A percentile compares a stretch with the other conserved stretches of the same genome.
These are phyloP conservation scores for Polyommatus iphigenia DNA, from an alignment of 2,888 invertebrate species.

Conservation along the genomic window DNA sequence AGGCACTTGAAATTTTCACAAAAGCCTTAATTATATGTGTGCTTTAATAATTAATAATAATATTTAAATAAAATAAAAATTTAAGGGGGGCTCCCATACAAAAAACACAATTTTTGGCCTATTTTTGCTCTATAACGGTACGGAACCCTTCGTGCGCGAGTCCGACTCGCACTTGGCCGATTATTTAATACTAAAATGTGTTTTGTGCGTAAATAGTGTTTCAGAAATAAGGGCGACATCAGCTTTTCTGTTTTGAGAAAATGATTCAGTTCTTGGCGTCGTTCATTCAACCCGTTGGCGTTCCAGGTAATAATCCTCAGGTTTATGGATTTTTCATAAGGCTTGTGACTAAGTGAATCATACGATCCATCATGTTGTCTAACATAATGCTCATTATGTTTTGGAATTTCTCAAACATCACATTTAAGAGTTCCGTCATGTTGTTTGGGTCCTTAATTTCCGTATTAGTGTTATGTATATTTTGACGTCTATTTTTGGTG, in stretches of 20 bases:
- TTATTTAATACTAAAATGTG: background rate
- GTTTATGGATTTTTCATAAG: too few relatives aligned
- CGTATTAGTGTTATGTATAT: background rate
- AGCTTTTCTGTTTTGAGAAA: background rate
- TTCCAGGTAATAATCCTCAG: background rate
- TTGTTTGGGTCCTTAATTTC: constrained; percentile 25
- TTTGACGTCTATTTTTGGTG: too few relatives aligned
- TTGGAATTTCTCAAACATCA: constrained; percentile 31
- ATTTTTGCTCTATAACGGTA: too few relatives aligned
- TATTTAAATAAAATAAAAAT: too few relatives aligned
- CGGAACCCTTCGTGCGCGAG: too few relatives aligned
- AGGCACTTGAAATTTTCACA: too few relatives aligned
- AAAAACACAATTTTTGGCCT: too few relatives aligned
- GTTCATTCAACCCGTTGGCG: background rate
- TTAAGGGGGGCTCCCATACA: too few relatives aligned
- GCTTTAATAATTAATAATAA: background rate
- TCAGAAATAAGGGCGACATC: background rate
- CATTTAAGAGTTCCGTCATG: background rate
- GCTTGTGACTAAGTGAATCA: too few relatives aligned
- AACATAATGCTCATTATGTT: constrained; percentile 32
- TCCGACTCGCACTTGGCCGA: too few relatives aligned
- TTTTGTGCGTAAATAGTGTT: background rate
- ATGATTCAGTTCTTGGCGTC: background rate
- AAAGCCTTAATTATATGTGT: too few relatives aligned
- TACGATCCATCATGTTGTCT: constrained; percentile 28